Evolutionary conservation across 2,888 invertebrate genomes (phyloP), one percentile per base, ranked within the genome.

Genomic region (Agriopis aurantiaria): DNA sequence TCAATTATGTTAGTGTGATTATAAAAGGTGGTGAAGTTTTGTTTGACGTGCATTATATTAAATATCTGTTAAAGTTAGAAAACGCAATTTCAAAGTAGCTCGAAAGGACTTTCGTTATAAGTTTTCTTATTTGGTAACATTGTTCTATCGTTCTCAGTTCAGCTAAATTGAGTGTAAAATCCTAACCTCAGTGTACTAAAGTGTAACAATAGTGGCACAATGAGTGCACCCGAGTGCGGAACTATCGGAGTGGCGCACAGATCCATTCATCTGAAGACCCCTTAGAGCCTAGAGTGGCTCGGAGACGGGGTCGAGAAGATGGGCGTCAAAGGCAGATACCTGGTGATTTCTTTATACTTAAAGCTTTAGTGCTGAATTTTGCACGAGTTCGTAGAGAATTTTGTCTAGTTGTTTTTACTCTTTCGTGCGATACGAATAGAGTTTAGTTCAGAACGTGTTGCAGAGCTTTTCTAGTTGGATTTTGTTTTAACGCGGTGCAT

Each of bases 311-410:
- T 75, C 58, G 72, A 73, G 72, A 80, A 69, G 78, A 91, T 91
- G 91, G 91, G 91, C 65, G 91, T 90, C 78, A 91, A 91, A 76
- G 84, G 90, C 77, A 87, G 88, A 88, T 91, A 85, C 69, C 74
- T 91, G 91, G 91, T 91, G 87, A 90, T 83, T 89, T 82, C 9
- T 76, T 69, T 73, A 71, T 71, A 53, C n/a, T 9, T 14, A 45
- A 45, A 7, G 41, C 17, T 8, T 51, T 65, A 68, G 56, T 66
- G 53, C 49, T 57, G 40, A 52, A 23, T 64, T 62, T 58, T 46
- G 58, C 58, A 58, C 66, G 58, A 58, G 43, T 59, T 62, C 41
- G 23, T 8, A 10, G 23, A 8, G 12, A 23, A 11, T 45, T 62
- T 45, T 53, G 12, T 14, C 40, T 69, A 48, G 48, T 45, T 17